A percentile compares a stretch with the other conserved stretches of the same genome.
Evolutionary conservation across 2,888 invertebrate species (phyloP).

Genomic region (Baronia brevicornis): DNA sequence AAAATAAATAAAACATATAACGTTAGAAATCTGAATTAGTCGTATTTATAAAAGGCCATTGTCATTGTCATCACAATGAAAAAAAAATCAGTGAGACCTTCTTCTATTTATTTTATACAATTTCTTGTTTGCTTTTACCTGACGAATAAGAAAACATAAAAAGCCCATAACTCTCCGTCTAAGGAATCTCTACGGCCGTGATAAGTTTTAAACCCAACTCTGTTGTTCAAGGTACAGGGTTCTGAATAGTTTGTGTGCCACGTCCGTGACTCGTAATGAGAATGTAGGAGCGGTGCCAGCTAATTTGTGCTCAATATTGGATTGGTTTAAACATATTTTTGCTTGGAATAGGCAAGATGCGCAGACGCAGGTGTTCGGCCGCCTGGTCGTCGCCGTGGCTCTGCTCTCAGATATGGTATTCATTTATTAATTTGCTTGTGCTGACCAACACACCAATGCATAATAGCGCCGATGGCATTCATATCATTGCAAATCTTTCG

Average conservation of each 20-base stretch:
- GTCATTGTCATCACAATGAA: constrained; percentile 12
- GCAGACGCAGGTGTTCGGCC: constrained; percentile 69
- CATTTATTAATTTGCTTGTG: constrained; percentile 71
- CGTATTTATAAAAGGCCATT: no score
- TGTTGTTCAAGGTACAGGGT: constrained; percentile 63
- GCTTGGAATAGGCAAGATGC: constrained; percentile 41
- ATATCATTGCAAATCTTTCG: constrained; percentile 18
- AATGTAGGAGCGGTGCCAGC: constrained; percentile 25
- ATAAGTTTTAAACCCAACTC: constrained; percentile 59
- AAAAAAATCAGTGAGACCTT: constrained; percentile 11
- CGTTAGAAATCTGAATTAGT: no score
- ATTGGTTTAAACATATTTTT: constrained; percentile 24
- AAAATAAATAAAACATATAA: background rate
- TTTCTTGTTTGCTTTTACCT: constrained; percentile 29
- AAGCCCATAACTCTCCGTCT: constrained; percentile 36
- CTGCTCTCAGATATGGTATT: constrained; percentile 68
- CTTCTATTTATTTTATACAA: constrained; percentile 28
- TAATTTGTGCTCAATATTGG: constrained; percentile 17
- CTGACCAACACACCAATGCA: constrained; percentile 51
- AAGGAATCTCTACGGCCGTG: constrained; percentile 51
- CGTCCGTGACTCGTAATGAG: constrained; percentile 73
- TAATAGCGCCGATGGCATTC: constrained; percentile 28
- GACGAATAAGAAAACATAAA: constrained; percentile 31
- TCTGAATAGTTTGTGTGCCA: constrained; percentile 71
- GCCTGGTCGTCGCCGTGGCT: constrained; percentile 69